Evolutionary conservation across 2,888 invertebrate species (phyloP), one percentile per base, ranked within the genome.

Genomic region (Bombylius major): DNA sequence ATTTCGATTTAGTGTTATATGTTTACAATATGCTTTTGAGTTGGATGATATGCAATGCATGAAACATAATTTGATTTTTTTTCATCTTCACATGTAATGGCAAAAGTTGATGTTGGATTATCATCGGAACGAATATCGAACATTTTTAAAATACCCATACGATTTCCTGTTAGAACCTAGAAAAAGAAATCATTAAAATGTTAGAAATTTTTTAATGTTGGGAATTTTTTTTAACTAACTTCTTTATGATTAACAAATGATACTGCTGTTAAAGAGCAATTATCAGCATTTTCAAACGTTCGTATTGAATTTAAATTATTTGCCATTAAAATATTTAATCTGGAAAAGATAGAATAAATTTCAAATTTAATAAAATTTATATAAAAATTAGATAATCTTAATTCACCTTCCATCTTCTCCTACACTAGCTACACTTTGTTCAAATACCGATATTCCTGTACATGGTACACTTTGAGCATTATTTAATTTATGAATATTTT

Each of bases 101-200:
- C 81, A 66, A 92, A 88, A 46, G 83, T 82, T 47, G 81, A 80
- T 0, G 79, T 75, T 4, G 89, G 84, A 59, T 80, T 79, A 64
- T 84, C 79, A 4, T 76, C 75, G 39, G 79, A 78, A 60, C 91
- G 78, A 9, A 91, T 73, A 70, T 95, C 95, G 83, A 90, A 93
- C 57, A 92, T 82, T 70, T 93, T 92, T 79, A 95, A 84, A 65
- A 91, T 87, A 0, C 94, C 94, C 67, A 89, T 76, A n/a, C 87
- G 77, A 71, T 93, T 94, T 23, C 90, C 89, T 0, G 89, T 88
- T 49, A 93, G 79, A 33, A 91, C 78, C 79, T 90, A 61, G 5
- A 50, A 5, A 42, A 12, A 45, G n/a, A 31, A 34, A 47, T 31
- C n/a, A 13, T 14, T 23, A 49, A 46, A 44, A 12, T 36, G 11